A percentile compares a stretch with the other conserved stretches of the same genome.
phyloP scores from a whole-genome alignment of 1,140 invertebrate species.

The Luehdorfia chinensis region DNA sequence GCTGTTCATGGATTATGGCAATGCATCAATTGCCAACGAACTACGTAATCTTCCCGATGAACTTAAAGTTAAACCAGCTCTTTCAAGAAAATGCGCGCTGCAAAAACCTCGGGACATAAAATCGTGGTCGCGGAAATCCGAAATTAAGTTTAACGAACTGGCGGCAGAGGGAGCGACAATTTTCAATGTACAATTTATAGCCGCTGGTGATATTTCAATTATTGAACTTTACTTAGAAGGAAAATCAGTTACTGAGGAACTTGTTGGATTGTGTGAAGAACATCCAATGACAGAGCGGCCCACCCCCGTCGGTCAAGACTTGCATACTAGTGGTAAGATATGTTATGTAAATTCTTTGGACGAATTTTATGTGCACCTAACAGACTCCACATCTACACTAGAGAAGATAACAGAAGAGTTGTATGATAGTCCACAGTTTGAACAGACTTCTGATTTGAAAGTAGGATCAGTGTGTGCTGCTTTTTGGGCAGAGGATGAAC shows the following conservation, averaged over 20 bases:
- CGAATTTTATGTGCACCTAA: conserved; percentile 83
- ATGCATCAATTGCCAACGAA: conserved; percentile 79
- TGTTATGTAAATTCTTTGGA: conserved; percentile 78
- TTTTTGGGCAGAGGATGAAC: conserved; percentile 80
- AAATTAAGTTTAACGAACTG: conserved; percentile 81
- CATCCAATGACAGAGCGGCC: conserved; percentile 49
- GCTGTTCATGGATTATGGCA: conserved; percentile 86
- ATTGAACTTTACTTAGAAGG: conserved; percentile 80
- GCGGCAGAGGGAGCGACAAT: conserved; percentile 81
- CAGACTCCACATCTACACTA: conserved; percentile 72
- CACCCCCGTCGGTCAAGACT: conserved; percentile 56
- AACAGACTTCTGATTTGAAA: conserved; percentile 63
- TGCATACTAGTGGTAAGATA: conserved; percentile 62
- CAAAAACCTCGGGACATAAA: conserved; percentile 79
- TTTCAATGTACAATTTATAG: conserved; percentile 80
- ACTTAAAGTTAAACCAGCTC: conserved; percentile 77
- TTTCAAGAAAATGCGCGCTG: conserved; percentile 81
- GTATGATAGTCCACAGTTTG: conserved; percentile 73
- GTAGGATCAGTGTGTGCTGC: conserved; percentile 80
- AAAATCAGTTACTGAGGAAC: conserved; percentile 79
- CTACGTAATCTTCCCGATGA: conserved; percentile 81
- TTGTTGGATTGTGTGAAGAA: conserved; percentile 74
- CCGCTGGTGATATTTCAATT: conserved; percentile 80
- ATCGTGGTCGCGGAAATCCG: conserved; percentile 80
- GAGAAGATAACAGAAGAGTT: conserved; percentile 79